These are phyloP conservation scores for Phycodurus eques DNA, from an alignment of 2,113 vertebrate genomes.

Conservation along the genomic window DNA sequence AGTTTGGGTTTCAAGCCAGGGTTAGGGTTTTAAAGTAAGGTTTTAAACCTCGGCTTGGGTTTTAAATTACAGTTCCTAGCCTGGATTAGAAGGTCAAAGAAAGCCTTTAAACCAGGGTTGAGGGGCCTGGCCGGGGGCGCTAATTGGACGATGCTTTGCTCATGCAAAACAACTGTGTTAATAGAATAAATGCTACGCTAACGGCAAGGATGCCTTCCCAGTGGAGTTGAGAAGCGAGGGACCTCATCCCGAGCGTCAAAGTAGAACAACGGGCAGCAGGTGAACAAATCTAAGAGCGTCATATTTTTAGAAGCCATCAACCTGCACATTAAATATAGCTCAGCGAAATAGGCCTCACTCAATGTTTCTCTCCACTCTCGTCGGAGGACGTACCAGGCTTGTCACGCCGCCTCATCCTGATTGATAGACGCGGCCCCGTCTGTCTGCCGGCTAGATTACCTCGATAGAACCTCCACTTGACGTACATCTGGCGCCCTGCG, in stretches of 20 bases:
- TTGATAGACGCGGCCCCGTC: conserved; percentile 55
- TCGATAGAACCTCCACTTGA: not conserved
- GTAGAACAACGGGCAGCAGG: conserved; percentile 64
- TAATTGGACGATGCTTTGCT: not conserved
- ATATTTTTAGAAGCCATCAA: conserved; percentile 76
- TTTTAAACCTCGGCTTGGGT: too few species aligned
- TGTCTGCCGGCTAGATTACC: conserved; percentile 47
- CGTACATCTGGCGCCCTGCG: too few species aligned
- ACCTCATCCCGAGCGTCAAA: conserved; percentile 52
- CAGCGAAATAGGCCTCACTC: conserved; percentile 65
- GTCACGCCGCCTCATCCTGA: conserved; percentile 57
- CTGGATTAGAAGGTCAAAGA: too few species aligned
- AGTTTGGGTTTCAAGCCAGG: too few species aligned
- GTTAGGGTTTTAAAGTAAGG: too few species aligned
- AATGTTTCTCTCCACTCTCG: conserved; percentile 45
- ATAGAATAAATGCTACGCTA: not conserved
- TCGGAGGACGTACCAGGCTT: conserved; percentile 49
- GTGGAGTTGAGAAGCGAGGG: conserved; percentile 52
- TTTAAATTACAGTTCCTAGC: too few species aligned
- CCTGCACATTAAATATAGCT: conserved; percentile 68
- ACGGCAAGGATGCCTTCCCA: conserved; percentile 23
- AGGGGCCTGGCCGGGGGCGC: conserved; percentile 30
- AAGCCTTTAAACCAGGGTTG: too few species aligned
- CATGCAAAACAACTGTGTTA: too few species aligned
- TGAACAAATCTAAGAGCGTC: conserved; percentile 68